Percentiles rank a stretch among this genome's conserved stretches.
Conservation (phyloP, 1,140 invertebrate genomes). For the Euwallacea fornicatus region DNA sequence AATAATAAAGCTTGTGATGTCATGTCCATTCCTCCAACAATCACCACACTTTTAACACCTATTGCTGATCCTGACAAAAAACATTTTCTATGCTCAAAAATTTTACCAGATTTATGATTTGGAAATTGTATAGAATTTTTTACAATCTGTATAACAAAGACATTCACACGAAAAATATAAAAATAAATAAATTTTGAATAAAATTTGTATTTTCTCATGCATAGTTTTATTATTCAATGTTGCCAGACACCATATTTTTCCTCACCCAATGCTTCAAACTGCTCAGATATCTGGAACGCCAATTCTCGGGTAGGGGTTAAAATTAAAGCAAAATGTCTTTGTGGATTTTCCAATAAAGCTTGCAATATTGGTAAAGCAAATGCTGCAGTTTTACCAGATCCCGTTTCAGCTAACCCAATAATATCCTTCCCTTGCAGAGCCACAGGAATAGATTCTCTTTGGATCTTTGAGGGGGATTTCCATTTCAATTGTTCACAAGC, state of each 20-base stretch:
- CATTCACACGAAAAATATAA: constrained; percentile 13
- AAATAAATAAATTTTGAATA: neutral
- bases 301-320: constrained; percentile 96
- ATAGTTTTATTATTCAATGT: no score
- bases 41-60: constrained; percentile 92
- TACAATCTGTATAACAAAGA: neutral
- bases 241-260: neutral
- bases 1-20: constrained; percentile 86
- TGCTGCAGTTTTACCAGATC: constrained; percentile 97
- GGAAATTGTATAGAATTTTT: neutral
- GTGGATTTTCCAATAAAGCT: constrained; percentile 84
- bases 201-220: no score
- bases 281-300: constrained; percentile 94
- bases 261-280: constrained; percentile 90
- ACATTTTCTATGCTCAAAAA: constrained; percentile 16
- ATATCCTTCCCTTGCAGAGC: constrained; percentile 92
- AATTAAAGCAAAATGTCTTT: constrained; percentile 91
- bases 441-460: constrained; percentile 89
- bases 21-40: constrained; percentile 99
- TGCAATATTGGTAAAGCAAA: constrained; percentile 97
- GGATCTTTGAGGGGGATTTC: constrained; percentile 92
- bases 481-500: constrained; percentile 92
- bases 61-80: constrained; percentile 66
- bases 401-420: constrained; percentile 96
- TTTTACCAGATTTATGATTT: neutral